Evolutionary conservation across 2,797 vertebrate genomes (phyloP), one percentile per base, ranked within the genome.

Genomic region (Hirundo rustica): DNA sequence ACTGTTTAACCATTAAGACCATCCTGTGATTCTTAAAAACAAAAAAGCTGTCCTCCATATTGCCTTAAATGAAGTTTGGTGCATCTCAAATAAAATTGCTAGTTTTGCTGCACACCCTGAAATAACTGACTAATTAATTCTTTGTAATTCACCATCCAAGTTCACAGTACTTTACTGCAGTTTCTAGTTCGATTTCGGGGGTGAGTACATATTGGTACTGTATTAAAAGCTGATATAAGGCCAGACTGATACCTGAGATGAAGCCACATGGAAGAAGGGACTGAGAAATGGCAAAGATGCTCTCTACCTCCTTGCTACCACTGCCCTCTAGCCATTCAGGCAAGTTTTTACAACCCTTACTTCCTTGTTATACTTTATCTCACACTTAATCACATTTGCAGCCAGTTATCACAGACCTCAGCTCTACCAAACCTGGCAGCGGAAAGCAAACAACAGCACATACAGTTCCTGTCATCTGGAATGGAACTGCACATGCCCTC

Each of bases 381-480:
- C 8, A 21, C 5, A 16, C 26, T 55, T 64, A 18, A 77, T 51
- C 38, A 26, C 16, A 40, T 30, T n/a, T 38, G 60, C 40, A 70
- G 48, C 23, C 55, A 21, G 27, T 10, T 30, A 16, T 16, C 4
- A 1, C 4, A 60, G 54, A 27, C 23, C 25, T 48, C 54, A 36
- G 27, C 11, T 45, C 55, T 19, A n/a, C 7, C 40, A 72, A 51
- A 48, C 12, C 19, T 2, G 4, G 22, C 1, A 68, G 42, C 2
- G 23, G 42, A 83, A 83, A 34, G 20, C 32, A 57, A 11, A 25
- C 3, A 11, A 1, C 7, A 3, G 9, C 55, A 38, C 5, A 4
- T 5, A 16, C 1, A 0, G 15, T 10, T 68, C 51, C 47, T 3
- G 1, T 16, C 11, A 30, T 72, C 55, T 44, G 47, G 7, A 32